A percentile compares a stretch with the other conserved stretches of the same genome.
Evolutionary conservation across 2,113 vertebrate genomes (phyloP).

Genomic region (Dunckerocampus dactyliophorus): DNA sequence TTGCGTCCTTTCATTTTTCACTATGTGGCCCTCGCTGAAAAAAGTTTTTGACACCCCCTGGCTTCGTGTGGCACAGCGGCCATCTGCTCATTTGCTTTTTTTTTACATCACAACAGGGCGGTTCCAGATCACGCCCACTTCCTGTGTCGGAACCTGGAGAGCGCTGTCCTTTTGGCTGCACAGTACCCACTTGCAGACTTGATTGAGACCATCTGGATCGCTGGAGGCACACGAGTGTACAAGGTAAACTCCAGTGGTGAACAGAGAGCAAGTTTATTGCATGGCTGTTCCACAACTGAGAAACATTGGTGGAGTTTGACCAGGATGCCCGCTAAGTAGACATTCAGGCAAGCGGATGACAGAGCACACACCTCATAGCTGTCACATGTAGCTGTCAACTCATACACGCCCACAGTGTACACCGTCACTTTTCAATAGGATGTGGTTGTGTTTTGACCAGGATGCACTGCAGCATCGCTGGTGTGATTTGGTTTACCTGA

Average conservation of each 20-base stretch:
- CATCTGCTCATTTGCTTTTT: neutral
- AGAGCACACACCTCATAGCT: too few species aligned
- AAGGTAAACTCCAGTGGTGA: slow-evolving; percentile 47
- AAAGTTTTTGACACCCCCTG: too few species aligned
- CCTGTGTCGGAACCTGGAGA: slow-evolving; percentile 64
- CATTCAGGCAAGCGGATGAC: too few species aligned
- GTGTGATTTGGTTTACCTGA: slow-evolving; percentile 76
- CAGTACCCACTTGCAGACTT: slow-evolving; percentile 50
- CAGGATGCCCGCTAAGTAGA: neutral
- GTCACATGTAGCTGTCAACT: too few species aligned
- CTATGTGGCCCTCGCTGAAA: too few species aligned
- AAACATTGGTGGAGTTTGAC: too few species aligned
- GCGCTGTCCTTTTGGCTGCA: slow-evolving; percentile 47
- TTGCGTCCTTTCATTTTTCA: too few species aligned
- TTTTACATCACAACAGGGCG: slow-evolving; percentile 41
- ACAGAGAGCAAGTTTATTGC: too few species aligned
- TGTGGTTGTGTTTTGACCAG: slow-evolving; percentile 41
- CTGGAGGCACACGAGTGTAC: slow-evolving; percentile 70
- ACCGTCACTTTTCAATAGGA: too few species aligned
- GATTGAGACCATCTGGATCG: slow-evolving; percentile 76
- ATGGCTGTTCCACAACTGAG: too few species aligned
- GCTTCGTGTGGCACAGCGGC: too few species aligned
- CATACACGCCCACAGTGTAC: too few species aligned
- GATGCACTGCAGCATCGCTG: slow-evolving; percentile 70
- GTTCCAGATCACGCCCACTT: slow-evolving; percentile 68